Conservation (phyloP, 2,888 invertebrate species). For the Smittia aterrima region DNA sequence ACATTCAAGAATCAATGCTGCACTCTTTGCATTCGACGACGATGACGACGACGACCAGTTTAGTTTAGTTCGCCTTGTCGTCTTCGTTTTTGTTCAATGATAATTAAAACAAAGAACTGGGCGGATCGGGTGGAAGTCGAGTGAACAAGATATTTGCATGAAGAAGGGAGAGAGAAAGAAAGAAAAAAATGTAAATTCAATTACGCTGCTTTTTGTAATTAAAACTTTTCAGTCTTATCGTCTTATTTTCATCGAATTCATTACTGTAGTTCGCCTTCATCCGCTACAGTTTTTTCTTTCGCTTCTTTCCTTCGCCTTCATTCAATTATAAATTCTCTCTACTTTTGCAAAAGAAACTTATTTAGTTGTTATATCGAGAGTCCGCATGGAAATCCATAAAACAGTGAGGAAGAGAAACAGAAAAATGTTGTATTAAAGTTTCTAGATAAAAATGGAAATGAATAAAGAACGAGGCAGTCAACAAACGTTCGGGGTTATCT, state of each 20-base stretch:
- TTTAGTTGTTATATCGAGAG: background rate
- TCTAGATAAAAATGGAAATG: slow-evolving; percentile 28
- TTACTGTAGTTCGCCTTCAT: slow-evolving; percentile 1
- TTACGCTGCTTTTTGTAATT: slow-evolving; percentile 40
- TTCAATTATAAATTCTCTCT: slow-evolving; percentile 21
- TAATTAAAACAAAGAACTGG: slow-evolving; percentile 11
- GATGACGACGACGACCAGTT: too few species aligned
- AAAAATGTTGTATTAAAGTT: slow-evolving; percentile 21
- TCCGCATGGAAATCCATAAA: slow-evolving; percentile 24
- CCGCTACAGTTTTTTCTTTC: background rate
- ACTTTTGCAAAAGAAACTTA: slow-evolving; percentile 14
- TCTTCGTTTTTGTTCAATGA: slow-evolving; percentile 19
- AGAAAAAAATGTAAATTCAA: slow-evolving; percentile 30
- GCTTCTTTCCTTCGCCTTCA: slow-evolving; percentile 10
- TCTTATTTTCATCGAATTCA: slow-evolving; percentile 35
- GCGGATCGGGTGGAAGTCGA: background rate
- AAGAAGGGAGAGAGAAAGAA: too few species aligned
- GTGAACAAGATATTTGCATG: slow-evolving; percentile 34
- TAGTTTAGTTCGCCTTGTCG: background rate
- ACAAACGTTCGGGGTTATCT: slow-evolving; percentile 11
- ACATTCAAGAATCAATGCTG: slow-evolving; percentile 23
- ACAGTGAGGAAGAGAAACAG: background rate
- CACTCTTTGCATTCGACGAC: background rate
- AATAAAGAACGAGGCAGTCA: slow-evolving; percentile 19
- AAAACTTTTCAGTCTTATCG: slow-evolving; percentile 41